Evolutionary conservation across 2,797 vertebrate species (phyloP).

Genomic region (Liparis tanakae): DNA sequence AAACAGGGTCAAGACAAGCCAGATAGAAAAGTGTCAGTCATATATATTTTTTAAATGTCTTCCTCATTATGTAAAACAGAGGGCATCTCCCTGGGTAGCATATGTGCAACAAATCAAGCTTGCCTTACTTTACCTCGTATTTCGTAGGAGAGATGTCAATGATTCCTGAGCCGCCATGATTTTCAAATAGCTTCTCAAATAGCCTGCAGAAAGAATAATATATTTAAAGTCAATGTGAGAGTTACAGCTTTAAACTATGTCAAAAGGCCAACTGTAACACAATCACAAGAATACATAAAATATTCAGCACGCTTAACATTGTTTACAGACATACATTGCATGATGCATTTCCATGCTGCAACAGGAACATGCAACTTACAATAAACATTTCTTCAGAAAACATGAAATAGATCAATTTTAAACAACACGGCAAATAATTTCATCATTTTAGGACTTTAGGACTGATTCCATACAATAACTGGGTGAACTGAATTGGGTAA

Average conservation of each 20-base stretch:
- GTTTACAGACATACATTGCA: background rate
- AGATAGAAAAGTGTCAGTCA: no score
- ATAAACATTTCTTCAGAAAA: background rate
- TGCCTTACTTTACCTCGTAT: background rate
- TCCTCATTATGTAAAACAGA: background rate
- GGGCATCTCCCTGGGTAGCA: no score
- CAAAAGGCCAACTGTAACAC: background rate
- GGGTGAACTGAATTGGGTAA: no score
- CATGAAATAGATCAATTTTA: background rate
- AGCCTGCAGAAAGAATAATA: constrained; percentile 4
- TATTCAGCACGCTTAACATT: background rate
- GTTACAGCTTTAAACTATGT: background rate
- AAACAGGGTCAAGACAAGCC: no score
- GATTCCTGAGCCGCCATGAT: constrained; percentile 43
- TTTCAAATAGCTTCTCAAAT: constrained; percentile 4
- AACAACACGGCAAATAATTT: background rate
- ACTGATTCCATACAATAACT: background rate
- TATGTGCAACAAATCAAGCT: constrained; percentile 4
- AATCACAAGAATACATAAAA: background rate
- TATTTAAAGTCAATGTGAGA: background rate
- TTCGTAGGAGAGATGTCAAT: constrained; percentile 14
- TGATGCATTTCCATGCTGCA: background rate
- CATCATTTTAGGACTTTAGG: background rate
- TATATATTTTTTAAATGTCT: background rate
- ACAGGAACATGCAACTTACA: background rate